Conservation (phyloP, 2,888 invertebrate species). For the Drosophila melanosoma region DNA sequence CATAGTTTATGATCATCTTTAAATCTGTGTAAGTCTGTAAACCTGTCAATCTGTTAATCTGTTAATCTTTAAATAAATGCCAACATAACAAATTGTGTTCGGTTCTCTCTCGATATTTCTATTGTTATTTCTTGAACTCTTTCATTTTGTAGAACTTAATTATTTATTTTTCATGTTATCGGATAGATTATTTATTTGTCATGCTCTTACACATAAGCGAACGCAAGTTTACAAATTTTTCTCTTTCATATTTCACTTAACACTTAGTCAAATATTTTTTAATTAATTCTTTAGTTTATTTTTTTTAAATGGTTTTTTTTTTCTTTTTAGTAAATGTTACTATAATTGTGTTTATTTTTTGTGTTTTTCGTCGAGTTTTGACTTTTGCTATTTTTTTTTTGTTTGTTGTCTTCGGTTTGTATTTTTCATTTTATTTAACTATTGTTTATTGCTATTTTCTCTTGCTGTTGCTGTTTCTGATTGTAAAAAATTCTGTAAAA, state of each 20-base stretch:
- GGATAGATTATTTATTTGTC: constrained; percentile 31
- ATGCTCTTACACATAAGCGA: constrained; percentile 53
- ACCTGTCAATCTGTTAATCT: constrained; percentile 20
- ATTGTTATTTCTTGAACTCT: constrained; percentile 20
- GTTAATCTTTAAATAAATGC: constrained; percentile 57
- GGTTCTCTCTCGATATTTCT: constrained; percentile 42
- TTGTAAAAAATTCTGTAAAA: constrained; percentile 79
- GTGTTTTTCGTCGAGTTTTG: constrained; percentile 32
- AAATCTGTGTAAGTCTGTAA: constrained; percentile 27
- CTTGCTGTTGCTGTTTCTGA: constrained; percentile 32
- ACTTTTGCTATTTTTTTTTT: constrained; percentile 65
- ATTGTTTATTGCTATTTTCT: constrained; percentile 43
- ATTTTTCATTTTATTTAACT: constrained; percentile 52
- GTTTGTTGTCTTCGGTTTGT: constrained; percentile 50
- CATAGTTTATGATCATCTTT: constrained; percentile 32
- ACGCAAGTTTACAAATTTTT: constrained; percentile 72
- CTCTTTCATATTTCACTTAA: constrained; percentile 58
- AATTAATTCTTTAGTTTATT: constrained; percentile 26
- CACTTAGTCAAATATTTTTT: constrained; percentile 67
- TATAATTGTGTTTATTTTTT: constrained; percentile 57
- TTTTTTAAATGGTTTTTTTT: constrained; percentile 17
- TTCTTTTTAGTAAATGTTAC: constrained; percentile 63
- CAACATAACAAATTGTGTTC: constrained; percentile 70
- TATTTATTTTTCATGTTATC: constrained; percentile 13
- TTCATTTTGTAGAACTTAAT: constrained; percentile 46